These are phyloP conservation scores for Phrynocephalus versicolor DNA, from an alignment of 2,113 vertebrate species.

Conservation along the genomic window DNA sequence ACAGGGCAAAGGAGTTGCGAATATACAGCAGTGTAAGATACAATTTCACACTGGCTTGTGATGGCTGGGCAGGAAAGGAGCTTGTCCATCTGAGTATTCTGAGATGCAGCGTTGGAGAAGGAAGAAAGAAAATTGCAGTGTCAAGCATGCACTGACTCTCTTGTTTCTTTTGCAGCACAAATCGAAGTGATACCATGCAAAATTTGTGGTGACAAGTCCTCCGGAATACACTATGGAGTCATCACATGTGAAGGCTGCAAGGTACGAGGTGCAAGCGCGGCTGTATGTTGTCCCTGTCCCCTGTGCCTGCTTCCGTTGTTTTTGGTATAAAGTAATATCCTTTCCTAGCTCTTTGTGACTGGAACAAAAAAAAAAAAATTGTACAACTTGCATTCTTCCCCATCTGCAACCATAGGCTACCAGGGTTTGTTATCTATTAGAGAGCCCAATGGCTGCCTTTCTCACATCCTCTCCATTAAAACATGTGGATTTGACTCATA, in stretches of 20 bases:
- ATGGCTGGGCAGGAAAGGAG: background rate
- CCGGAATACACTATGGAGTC: slow-evolving; percentile 99
- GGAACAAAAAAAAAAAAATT: slow-evolving; percentile 5
- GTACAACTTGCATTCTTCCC: background rate
- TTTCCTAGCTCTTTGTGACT: slow-evolving; percentile 14
- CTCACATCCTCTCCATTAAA: background rate
- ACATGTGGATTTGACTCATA: background rate
- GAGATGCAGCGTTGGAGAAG: background rate
- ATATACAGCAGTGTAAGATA: background rate
- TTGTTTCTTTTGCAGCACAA: slow-evolving; percentile 87
- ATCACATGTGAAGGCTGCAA: slow-evolving; percentile 99
- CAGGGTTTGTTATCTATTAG: background rate
- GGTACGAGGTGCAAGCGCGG: slow-evolving; percentile 75
- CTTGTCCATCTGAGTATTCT: background rate
- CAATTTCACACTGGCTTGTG: background rate
- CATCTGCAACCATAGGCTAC: no score
- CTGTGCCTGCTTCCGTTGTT: slow-evolving; percentile 29
- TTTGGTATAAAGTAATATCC: background rate
- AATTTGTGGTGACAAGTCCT: slow-evolving; percentile 99
- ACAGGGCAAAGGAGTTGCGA: background rate
- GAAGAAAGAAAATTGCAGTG: slow-evolving; percentile 14
- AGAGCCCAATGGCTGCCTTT: background rate
- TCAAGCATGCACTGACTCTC: slow-evolving; percentile 50
- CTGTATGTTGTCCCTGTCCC: slow-evolving; percentile 3
- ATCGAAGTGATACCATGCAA: slow-evolving; percentile 99